Base-by-base conservation (phyloP, 1,140 invertebrate species). In the Holotrichia oblita region DNA sequence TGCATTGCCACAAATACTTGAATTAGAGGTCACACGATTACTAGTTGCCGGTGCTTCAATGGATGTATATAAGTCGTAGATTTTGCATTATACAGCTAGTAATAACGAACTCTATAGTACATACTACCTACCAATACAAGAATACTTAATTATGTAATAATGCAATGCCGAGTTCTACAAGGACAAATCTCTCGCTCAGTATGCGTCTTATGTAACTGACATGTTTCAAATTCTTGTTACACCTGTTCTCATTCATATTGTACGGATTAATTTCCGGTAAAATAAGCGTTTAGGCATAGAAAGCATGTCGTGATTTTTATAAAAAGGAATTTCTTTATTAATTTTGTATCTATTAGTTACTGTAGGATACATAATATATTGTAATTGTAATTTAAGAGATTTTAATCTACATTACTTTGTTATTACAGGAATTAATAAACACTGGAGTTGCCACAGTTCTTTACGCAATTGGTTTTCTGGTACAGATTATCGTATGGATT, bases 401-500 rank as follows among this genome's bases (percentile, higher is more conserved):
- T 41, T 41, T 41, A 59, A 59, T 59, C 4, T 27, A 24, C 17
- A 20, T 64, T 64, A 20, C 9, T 73, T 3, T 73, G 9, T 73
- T 34, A 12, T 73, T 73, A 9, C 20, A 73, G 72, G 72, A 73
- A 41, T 8, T 73, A 10, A 41, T 73, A 40, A 73, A 73, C 24
- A 73, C 72, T 27, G 34, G 40, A 22, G 14, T 73, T 73, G 72
- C 14, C 14, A 73, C 72, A 14, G 72, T 73, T 41, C 20, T 73
- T 2, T 73, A 73, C 40, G 27, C 34, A 0, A 73, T 73, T 73
- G 72, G 72, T 12, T 73, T 73, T 73, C 27, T 73, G 12, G 72
- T 73, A 20, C 72, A 73, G 40, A 40, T 73, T 14, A 41, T 42
- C 20, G 72, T 73, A n/a, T 73, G 72, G 72, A 41, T 73, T 6